Evolutionary conservation across 2,888 invertebrate genomes (phyloP).

Genomic region (Athrips mouffetella): DNA sequence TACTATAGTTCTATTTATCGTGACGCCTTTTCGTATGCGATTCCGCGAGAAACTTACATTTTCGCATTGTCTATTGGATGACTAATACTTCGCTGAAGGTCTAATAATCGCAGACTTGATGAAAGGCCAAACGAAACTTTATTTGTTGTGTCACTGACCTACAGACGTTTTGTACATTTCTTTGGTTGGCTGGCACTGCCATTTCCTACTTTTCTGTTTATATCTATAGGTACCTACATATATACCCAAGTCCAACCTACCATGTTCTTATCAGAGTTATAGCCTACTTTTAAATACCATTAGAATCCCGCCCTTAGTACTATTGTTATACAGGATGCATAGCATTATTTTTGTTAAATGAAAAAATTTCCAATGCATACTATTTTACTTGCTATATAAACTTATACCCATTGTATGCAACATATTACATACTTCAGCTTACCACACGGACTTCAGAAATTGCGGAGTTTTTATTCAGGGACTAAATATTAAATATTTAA

Average conservation of each 20-base stretch:
- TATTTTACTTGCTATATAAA: too few species aligned
- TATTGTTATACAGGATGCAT: not conserved
- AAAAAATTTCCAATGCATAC: too few species aligned
- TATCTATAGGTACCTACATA: not conserved
- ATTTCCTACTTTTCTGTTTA: too few species aligned
- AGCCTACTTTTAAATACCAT: slow-evolving; percentile 3
- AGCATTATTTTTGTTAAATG: too few species aligned
- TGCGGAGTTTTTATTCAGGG: too few species aligned
- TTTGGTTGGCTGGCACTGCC: too few species aligned
- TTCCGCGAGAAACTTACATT: not conserved
- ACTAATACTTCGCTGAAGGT: slow-evolving; percentile 36
- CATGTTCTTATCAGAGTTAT: too few species aligned
- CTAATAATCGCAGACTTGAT: slow-evolving; percentile 38
- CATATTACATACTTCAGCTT: too few species aligned
- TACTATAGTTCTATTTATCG: not conserved
- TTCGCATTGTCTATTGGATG: slow-evolving; percentile 24
- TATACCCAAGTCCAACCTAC: not conserved
- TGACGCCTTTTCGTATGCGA: not conserved
- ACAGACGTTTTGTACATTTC: not conserved
- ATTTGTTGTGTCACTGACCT: slow-evolving; percentile 14
- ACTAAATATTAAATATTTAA: too few species aligned
- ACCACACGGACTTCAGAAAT: too few species aligned
- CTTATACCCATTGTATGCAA: too few species aligned
- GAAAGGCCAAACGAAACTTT: slow-evolving; percentile 30
- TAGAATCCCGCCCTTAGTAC: not conserved